These are phyloP conservation scores for Pogonognathellus flavescens DNA, from an alignment of 1,140 invertebrate genomes.

Conservation along the genomic window DNA sequence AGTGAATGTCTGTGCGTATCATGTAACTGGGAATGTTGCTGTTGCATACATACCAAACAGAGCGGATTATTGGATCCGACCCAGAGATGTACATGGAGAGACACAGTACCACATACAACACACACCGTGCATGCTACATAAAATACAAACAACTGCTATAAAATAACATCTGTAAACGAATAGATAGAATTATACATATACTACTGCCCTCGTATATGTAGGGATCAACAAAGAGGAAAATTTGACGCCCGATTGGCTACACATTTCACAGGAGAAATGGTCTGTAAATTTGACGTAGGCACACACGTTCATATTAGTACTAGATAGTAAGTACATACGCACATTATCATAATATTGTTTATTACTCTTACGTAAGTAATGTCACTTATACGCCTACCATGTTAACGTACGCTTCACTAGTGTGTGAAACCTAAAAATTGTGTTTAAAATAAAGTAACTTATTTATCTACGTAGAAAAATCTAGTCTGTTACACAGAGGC, in stretches of 20 bases:
- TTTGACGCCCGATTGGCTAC: constrained; percentile 51
- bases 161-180: not conserved
- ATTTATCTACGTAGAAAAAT: too few species aligned
- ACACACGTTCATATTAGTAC: constrained; percentile 5
- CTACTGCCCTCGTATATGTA: not conserved
- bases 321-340: not conserved
- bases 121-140: not conserved
- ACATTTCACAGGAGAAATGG: constrained; percentile 45
- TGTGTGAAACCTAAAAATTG: too few species aligned
- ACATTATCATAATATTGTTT: too few species aligned
- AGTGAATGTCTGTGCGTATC: constrained; percentile 19
- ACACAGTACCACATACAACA: not conserved
- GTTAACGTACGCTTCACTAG: too few species aligned
- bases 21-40: constrained; percentile 1
- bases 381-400: too few species aligned
- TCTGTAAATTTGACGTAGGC: constrained; percentile 13
- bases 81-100: constrained; percentile 19
- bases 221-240: constrained; percentile 41
- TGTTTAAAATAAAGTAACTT: too few species aligned
- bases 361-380: too few species aligned
- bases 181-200: not conserved
- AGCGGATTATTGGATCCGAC: constrained; percentile 18
- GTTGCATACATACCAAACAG: constrained; percentile 32
- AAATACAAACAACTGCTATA: not conserved
- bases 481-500: too few species aligned